Evolutionary conservation across 2,888 invertebrate genomes (phyloP), one percentile per base, ranked within the genome.

Genomic region (Bugula neritina): DNA sequence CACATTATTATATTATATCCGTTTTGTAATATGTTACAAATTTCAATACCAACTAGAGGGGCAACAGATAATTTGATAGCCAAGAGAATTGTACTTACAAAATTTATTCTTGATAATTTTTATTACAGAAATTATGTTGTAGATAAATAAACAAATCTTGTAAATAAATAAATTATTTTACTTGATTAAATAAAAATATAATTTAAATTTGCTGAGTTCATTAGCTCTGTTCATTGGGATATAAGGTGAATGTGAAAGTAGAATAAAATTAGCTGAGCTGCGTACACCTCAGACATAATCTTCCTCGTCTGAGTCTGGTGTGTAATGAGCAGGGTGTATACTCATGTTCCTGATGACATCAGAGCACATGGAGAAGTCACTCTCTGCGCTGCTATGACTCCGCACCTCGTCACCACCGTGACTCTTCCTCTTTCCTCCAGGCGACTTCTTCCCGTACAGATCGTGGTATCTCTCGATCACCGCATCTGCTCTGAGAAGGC

Each of bases 341-440:
- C 31, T 63, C 63, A 63, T 63, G n/a, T 63, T 21, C 27, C 63
- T 63, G 3, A 63, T 63, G 3, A 63, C 63, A 63, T 63, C 63
- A 29, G 63, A 63, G 63, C 63, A 63, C 63, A 63, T 63, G 27
- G 63, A 63, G 34, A 63, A 63, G 63, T 63, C 63, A 63, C 63
- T 63, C 29, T 63, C 63, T 27, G 27, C 25, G 63, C 63, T 63
- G 27, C 13, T 13, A 27, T 31, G 13, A n/a, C 63, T 63, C 25
- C 17, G 13, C 27, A 31, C 63, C 27, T 21, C 31, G 3, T 31
- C 27, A 25, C 31, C 29, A 31, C 5, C 27, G 10, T 21, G 25
- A 5, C 31, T 10, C 29, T 29, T 31, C 27, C 3, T 25, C 43
- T 43, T 43, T 17, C 43, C 43, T 43, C 5, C 17, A 43, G 43